Evolutionary conservation across 2,113 vertebrate genomes (phyloP).

Genomic region (Podarcis cretensis): DNA sequence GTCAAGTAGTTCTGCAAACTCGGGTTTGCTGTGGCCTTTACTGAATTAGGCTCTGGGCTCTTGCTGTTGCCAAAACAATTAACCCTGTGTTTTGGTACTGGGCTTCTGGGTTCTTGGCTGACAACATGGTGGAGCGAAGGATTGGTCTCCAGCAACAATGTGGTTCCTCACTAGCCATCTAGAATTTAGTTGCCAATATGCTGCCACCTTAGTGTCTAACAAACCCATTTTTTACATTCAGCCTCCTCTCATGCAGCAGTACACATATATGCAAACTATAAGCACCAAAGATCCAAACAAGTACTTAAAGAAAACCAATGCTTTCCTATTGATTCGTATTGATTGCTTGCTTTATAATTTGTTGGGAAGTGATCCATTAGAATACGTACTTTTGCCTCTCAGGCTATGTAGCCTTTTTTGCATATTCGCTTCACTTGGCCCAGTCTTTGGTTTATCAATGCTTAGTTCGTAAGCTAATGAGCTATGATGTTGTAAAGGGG

Average conservation of each 20-base stretch:
- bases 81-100: background rate
- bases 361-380: background rate
- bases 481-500: background rate
- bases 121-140: background rate
- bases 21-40: background rate
- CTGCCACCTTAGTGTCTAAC: background rate
- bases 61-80: background rate
- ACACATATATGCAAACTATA: background rate
- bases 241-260: background rate
- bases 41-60: background rate
- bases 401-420: background rate
- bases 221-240: background rate
- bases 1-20: background rate
- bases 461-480: conserved; percentile 7
- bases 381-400: conserved; percentile 28
- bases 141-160: background rate
- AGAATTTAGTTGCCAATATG: background rate
- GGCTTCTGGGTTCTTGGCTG: background rate
- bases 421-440: conserved; percentile 19
- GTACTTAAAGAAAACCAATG: background rate
- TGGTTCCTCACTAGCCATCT: background rate
- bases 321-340: background rate
- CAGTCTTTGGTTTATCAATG: background rate
- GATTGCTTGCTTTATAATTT: background rate
- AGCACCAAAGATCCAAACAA: background rate